Percentiles rank a stretch among this genome's conserved stretches.
Evolutionary conservation across 23 tunicate genomes (phyloP).

Genomic region (Styela clava): DNA sequence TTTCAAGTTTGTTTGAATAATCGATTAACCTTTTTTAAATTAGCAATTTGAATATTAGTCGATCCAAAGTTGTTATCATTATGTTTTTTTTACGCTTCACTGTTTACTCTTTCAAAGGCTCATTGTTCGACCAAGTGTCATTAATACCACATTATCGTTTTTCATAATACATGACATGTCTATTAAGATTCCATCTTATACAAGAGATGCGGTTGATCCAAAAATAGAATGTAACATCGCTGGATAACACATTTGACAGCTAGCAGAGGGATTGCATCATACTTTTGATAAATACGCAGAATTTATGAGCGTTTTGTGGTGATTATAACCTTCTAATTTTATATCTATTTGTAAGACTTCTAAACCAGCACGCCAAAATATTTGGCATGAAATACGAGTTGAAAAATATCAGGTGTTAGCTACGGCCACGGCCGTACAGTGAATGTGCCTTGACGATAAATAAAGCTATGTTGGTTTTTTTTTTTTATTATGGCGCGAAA

Average conservation of each 20-base stretch:
- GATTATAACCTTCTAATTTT: too few relatives aligned
- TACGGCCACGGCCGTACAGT: too few relatives aligned
- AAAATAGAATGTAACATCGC: neutral
- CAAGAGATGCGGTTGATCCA: neutral
- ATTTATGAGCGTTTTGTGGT: neutral
- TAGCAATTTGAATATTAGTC: neutral
- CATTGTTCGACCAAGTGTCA: neutral
- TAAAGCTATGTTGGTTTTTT: too few relatives aligned
- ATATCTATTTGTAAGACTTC: too few relatives aligned
- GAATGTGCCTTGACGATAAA: too few relatives aligned
- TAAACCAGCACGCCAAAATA: too few relatives aligned
- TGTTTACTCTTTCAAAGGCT: neutral
- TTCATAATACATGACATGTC: neutral
- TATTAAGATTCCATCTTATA: neutral
- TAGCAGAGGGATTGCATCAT: neutral
- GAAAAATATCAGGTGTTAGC: too few relatives aligned
- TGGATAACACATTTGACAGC: neutral
- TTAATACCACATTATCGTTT: neutral
- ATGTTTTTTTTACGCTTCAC: neutral
- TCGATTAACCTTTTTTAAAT: neutral
- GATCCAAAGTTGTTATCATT: neutral
- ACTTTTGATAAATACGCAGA: neutral
- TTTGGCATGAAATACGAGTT: neutral
- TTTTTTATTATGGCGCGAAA: too few relatives aligned
- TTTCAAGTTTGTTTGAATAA: neutral